Conservation (phyloP, 2,113 vertebrate species). For the Siniperca chuatsi region DNA sequence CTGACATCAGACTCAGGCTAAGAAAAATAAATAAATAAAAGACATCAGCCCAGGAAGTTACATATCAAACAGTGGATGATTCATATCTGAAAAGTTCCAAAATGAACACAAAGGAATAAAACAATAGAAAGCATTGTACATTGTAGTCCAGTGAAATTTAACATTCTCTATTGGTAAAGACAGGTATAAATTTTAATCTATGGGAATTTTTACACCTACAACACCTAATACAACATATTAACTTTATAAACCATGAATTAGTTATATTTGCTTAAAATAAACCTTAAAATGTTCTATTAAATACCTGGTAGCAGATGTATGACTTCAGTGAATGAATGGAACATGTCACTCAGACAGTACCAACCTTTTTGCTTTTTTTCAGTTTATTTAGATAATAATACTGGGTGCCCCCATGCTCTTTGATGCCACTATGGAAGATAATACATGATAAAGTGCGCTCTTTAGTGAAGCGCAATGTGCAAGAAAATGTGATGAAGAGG, state of each 20-base stretch:
- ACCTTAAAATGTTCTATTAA: too few species aligned
- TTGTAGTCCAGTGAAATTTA: neutral
- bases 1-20: neutral
- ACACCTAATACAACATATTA: neutral
- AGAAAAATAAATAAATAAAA: neutral
- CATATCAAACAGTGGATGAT: constrained; percentile 15
- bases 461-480: too few species aligned
- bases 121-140: constrained; percentile 9
- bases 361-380: too few species aligned
- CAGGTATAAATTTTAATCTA: neutral
- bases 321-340: too few species aligned
- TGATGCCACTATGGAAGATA: too few species aligned
- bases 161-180: neutral
- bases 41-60: neutral
- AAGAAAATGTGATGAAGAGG: too few species aligned
- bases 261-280: neutral
- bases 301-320: too few species aligned
- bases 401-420: too few species aligned
- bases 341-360: too few species aligned
- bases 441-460: too few species aligned
- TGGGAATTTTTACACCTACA: neutral
- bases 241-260: neutral
- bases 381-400: too few species aligned
- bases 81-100: constrained; percentile 4
- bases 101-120: neutral